phyloP scores from a whole-genome alignment of 2,888 invertebrate genomes.

The Ceratothoa steindachneri region DNA sequence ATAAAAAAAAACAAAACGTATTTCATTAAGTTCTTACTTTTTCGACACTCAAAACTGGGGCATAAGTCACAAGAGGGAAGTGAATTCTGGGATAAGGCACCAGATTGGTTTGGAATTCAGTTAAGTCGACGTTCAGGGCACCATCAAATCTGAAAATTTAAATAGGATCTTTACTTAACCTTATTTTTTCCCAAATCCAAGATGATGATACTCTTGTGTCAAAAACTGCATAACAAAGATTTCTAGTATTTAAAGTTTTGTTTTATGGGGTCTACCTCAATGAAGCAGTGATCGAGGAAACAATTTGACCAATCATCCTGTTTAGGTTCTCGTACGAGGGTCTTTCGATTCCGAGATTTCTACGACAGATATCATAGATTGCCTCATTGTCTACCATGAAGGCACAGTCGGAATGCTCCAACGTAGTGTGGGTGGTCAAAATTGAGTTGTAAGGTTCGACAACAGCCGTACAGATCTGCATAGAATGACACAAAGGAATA shows the following conservation, averaged over 20 bases:
- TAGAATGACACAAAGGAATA: neutral
- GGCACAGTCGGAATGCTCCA: slow-evolving; percentile 66
- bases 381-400: slow-evolving; percentile 66
- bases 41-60: slow-evolving; percentile 44
- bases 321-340: slow-evolving; percentile 86
- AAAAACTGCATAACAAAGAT: too few species aligned
- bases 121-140: slow-evolving; percentile 48
- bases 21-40: slow-evolving; percentile 36
- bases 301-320: slow-evolving; percentile 67
- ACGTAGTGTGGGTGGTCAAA: slow-evolving; percentile 77
- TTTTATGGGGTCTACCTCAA: too few species aligned
- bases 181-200: too few species aligned
- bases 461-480: slow-evolving; percentile 65
- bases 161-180: neutral
- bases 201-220: too few species aligned
- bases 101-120: slow-evolving; percentile 49
- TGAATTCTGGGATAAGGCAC: slow-evolving; percentile 76
- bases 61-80: slow-evolving; percentile 65
- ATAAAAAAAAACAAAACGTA: too few species aligned
- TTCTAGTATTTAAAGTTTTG: too few species aligned
- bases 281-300: slow-evolving; percentile 56
- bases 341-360: slow-evolving; percentile 67
- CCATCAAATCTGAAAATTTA: slow-evolving; percentile 51
- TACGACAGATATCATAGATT: slow-evolving; percentile 64
- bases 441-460: slow-evolving; percentile 92